phyloP scores from a whole-genome alignment of 2,888 invertebrate species.

The Cheilosia variabilis region DNA sequence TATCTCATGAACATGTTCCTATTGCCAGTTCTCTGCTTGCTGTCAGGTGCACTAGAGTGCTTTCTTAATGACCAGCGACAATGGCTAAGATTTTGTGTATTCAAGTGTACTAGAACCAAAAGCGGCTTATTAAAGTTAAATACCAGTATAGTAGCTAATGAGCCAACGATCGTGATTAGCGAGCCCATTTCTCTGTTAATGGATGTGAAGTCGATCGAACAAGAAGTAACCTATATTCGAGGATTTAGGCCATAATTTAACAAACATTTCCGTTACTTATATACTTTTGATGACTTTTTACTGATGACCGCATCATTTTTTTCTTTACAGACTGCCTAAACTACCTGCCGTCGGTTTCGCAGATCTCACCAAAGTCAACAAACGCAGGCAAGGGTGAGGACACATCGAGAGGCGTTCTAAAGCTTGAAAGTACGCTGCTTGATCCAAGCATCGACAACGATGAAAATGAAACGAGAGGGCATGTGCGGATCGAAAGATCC shows the following conservation, averaged over 20 bases:
- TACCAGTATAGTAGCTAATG: conserved; percentile 2
- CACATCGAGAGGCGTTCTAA: conserved; percentile 76
- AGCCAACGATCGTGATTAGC: not conserved
- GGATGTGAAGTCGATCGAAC: too few relatives aligned
- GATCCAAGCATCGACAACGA: conserved; percentile 78
- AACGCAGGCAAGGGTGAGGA: conserved; percentile 76
- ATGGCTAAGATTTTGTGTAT: not conserved
- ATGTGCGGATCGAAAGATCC: conserved; percentile 85
- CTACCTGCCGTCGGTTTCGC: conserved; percentile 85
- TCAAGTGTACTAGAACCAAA: not conserved
- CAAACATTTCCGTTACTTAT: not conserved
- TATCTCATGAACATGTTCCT: conserved; percentile 14
- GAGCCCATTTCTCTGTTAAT: conserved; percentile 13
- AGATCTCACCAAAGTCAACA: conserved; percentile 88
- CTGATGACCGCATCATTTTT: not conserved
- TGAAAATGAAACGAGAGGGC: conserved; percentile 81
- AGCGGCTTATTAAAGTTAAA: conserved; percentile 6
- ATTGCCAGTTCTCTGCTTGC: not conserved
- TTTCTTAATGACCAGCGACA: conserved; percentile 9
- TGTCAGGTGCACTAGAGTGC: not conserved
- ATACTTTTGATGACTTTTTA: not conserved
- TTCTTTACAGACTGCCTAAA: conserved; percentile 53
- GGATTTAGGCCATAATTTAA: not conserved
- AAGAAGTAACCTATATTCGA: not conserved
- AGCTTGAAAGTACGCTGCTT: conserved; percentile 79